A percentile compares a stretch with the other conserved stretches of the same genome.
phyloP scores from a whole-genome alignment of 64 coral and sea anemone species.

The Pachyseris speciosa region DNA sequence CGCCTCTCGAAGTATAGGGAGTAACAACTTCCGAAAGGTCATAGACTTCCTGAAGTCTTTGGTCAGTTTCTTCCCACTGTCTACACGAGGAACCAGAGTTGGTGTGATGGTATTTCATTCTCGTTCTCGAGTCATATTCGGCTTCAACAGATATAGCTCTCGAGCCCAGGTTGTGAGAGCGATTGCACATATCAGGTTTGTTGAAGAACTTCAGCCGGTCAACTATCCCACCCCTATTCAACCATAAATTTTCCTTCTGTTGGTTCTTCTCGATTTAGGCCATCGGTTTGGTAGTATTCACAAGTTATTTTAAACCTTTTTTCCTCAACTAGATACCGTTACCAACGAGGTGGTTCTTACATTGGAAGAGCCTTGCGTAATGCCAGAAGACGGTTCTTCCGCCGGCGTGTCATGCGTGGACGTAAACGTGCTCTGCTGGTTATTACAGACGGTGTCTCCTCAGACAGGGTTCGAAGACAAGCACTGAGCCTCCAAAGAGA shows the following conservation, averaged over 20 bases:
- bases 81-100: slow-evolving; percentile 22
- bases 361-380: slow-evolving; percentile 23
- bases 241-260: no score
- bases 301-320: not conserved
- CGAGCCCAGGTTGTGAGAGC: slow-evolving; percentile 20
- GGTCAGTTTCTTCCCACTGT: slow-evolving; percentile 7
- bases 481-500: slow-evolving; percentile 10
- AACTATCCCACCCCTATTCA: not conserved
- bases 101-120: slow-evolving; percentile 36
- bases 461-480: slow-evolving; percentile 13
- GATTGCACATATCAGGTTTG: slow-evolving; percentile 23
- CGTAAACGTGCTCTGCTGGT: slow-evolving; percentile 48
- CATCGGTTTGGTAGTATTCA: no score
- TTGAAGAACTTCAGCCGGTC: not conserved
- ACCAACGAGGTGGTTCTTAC: not conserved
- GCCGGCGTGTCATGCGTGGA: not conserved
- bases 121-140: slow-evolving; percentile 6
- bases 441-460: slow-evolving; percentile 49
- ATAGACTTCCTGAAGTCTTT: slow-evolving; percentile 38
- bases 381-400: not conserved
- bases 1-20: slow-evolving; percentile 33
- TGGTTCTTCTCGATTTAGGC: no score
- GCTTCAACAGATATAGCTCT: slow-evolving; percentile 27
- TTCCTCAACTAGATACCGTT: not conserved
- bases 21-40: slow-evolving; percentile 25